Conservation (phyloP, 2,113 vertebrate genomes). For the Thermophis baileyi region DNA sequence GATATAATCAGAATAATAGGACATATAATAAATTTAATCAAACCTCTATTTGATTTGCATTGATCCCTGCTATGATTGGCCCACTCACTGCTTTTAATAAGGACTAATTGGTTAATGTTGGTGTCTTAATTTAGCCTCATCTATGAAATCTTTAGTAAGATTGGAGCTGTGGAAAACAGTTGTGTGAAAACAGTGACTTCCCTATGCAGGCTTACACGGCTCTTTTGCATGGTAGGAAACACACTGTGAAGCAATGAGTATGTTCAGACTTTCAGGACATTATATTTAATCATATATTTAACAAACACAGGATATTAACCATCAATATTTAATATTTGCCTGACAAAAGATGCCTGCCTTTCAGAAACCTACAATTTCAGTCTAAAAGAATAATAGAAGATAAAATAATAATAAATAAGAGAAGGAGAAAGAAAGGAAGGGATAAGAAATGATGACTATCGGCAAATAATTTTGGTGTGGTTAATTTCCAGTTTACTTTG, state of each 20-base stretch:
- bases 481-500: neutral
- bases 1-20: conserved; percentile 22
- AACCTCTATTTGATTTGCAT: conserved; percentile 24
- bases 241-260: neutral
- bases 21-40: neutral
- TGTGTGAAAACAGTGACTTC: neutral
- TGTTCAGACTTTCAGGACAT: neutral
- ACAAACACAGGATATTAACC: neutral
- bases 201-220: neutral
- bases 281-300: neutral
- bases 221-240: neutral
- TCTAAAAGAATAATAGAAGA: neutral
- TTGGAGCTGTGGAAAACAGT: neutral
- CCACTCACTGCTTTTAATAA: conserved; percentile 17
- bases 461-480: neutral
- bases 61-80: conserved; percentile 20
- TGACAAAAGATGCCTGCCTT: neutral
- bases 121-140: conserved; percentile 22
- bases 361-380: neutral
- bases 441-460: neutral
- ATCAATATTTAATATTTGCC: neutral
- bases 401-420: neutral
- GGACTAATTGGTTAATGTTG: conserved; percentile 26
- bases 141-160: conserved; percentile 8
- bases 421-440: neutral